Base-by-base conservation (phyloP, 2,888 invertebrate species). In the Eupithecia insigniata region DNA sequence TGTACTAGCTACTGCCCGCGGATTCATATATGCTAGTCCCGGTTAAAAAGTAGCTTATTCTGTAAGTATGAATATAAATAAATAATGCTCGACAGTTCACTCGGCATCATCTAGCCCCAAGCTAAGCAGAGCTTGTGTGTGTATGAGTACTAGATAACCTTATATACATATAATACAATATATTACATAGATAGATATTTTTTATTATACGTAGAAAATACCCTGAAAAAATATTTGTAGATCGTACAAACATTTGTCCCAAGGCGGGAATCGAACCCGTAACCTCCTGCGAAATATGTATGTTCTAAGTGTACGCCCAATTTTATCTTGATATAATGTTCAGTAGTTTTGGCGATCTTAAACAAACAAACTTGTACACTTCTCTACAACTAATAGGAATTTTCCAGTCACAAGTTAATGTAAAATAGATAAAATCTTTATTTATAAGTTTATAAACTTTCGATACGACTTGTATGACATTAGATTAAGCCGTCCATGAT, bases 401-500 rank as follows among this genome's bases (percentile, higher is more conserved):
- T 34, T n/a, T 34, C 34, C 36, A 22, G 36, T 36, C 34, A n/a
- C 34, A 16, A 34, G 64, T 39, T 14, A 16, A 62, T 64, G 26
- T 39, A 36, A 64, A 64, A 39, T 22, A 34, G 34, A 36, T 64
- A 64, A 34, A 64, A 39, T 64, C 60, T 26, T 22, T 22, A 6
- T 26, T 36, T 39, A 55, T n/a, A 22, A 34, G 34, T 64, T 60
- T 14, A 55, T 65, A 36, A 69, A 61, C 55, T 65, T 70, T 67
- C 60, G 26, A 64, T 43, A 39, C 39, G 34, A 65, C 68, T 64
- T 34, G 66, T 66, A 74, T 66, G 18, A 64, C 28, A 65, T 69
- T 65, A 60, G 71, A 74, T 71, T 74, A 70, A 71, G 67, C 69
- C 71, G 74, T 74, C 43, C 66, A 58, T 72, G 71, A 74, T 71